Percentiles rank a stretch among this genome's conserved stretches.
phyloP scores from a whole-genome alignment of 2,797 vertebrate genomes.

The Falco biarmicus region DNA sequence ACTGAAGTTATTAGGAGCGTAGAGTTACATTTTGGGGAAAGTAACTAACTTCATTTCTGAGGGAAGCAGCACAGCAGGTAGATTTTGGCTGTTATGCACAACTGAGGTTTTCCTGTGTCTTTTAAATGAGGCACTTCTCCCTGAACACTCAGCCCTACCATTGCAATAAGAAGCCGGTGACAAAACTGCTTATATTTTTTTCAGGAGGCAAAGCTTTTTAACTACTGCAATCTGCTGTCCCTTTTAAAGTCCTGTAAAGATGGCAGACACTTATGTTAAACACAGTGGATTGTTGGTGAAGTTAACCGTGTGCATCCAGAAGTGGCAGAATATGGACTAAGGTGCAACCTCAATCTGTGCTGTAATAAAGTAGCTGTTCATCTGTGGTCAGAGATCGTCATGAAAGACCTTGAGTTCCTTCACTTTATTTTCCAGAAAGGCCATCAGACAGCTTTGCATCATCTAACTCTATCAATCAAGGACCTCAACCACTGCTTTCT shows the following conservation, averaged over 20 bases:
- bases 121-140: neutral
- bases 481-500: conserved; percentile 72
- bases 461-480: conserved; percentile 84
- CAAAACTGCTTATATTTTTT: neutral
- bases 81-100: neutral
- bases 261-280: conserved; percentile 61
- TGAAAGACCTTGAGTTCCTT: conserved; percentile 82
- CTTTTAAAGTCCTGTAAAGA: conserved; percentile 35
- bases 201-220: conserved; percentile 21
- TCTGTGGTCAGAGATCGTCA: conserved; percentile 81
- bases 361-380: conserved; percentile 81
- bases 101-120: neutral
- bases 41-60: neutral
- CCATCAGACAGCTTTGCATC: conserved; percentile 80
- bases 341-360: conserved; percentile 73
- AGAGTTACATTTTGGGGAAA: neutral
- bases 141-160: neutral
- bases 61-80: no score
- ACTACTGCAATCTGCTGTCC: neutral
- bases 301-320: conserved; percentile 69
- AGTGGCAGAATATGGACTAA: conserved; percentile 73
- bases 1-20: neutral
- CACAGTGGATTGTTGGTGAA: conserved; percentile 55
- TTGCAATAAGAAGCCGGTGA: neutral
- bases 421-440: conserved; percentile 80